A percentile compares a stretch with the other conserved stretches of the same genome.
Evolutionary conservation across 2,797 vertebrate species (phyloP).

Genomic region (Distichodus sexfasciatus): DNA sequence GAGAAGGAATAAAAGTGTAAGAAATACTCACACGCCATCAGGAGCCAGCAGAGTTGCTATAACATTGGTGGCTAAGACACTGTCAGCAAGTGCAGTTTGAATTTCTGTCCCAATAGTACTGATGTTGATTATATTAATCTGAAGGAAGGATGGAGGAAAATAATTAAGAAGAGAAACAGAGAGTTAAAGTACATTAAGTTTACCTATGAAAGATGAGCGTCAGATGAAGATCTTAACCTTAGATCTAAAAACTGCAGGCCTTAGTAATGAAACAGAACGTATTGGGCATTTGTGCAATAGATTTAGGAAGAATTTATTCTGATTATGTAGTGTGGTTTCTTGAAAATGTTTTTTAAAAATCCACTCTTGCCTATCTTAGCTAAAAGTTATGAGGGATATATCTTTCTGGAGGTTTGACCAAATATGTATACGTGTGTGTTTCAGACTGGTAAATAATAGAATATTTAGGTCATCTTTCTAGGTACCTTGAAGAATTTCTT

Average conservation of each 20-base stretch:
- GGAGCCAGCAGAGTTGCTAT: slow-evolving; percentile 67
- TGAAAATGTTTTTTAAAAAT: not conserved
- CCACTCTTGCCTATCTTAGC: not conserved
- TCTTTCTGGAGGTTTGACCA: not conserved
- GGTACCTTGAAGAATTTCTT: not conserved
- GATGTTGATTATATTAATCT: slow-evolving; percentile 77
- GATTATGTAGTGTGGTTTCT: too few species aligned
- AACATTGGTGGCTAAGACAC: slow-evolving; percentile 72
- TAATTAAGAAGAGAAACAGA: not conserved
- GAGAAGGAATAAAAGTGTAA: not conserved
- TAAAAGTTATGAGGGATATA: not conserved
- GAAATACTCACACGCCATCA: slow-evolving; percentile 69
- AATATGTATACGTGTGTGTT: not conserved
- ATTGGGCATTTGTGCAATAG: too few species aligned
- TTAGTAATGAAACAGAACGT: too few species aligned
- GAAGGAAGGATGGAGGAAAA: slow-evolving; percentile 11
- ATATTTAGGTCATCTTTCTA: not conserved
- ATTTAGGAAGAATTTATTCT: too few species aligned
- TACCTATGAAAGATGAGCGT: too few species aligned
- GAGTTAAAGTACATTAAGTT: too few species aligned
- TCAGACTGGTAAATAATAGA: not conserved
- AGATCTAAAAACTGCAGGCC: too few species aligned
- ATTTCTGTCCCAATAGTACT: slow-evolving; percentile 71
- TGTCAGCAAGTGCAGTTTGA: slow-evolving; percentile 69
- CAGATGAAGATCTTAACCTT: too few species aligned